Percentiles rank a stretch among this genome's conserved stretches.
Evolutionary conservation across 2,797 vertebrate genomes (phyloP).

Genomic region (Potorous gilbertii): DNA sequence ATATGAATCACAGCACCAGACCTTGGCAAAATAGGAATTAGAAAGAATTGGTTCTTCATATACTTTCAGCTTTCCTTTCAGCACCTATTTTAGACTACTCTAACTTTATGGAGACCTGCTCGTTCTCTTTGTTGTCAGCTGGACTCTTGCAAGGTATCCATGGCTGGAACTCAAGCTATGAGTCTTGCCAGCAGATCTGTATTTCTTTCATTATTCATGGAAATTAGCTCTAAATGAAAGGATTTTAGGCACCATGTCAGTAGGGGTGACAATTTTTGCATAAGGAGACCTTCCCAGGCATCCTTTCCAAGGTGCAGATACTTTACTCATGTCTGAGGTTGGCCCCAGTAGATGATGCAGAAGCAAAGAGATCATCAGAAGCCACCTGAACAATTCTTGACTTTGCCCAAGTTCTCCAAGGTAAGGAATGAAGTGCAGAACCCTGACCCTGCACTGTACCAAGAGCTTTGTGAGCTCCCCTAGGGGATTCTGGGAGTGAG

Average conservation of each 20-base stretch:
- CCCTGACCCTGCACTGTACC: neutral
- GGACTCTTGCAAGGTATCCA: neutral
- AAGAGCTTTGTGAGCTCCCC: neutral
- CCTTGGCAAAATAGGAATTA: neutral
- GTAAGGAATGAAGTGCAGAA: neutral
- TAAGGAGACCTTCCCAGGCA: neutral
- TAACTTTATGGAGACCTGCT: neutral
- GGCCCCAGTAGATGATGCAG: neutral
- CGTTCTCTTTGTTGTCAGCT: neutral
- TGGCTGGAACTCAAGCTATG: neutral
- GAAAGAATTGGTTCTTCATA: neutral
- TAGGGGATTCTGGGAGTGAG: neutral
- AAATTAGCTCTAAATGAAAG: neutral
- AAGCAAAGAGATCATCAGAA: neutral
- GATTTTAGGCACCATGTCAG: neutral
- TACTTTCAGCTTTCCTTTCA: neutral
- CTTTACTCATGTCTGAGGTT: neutral
- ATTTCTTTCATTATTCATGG: neutral
- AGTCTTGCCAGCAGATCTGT: neutral
- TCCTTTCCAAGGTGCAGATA: neutral
- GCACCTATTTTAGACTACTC: neutral
- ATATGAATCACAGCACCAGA: neutral
- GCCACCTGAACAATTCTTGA: neutral
- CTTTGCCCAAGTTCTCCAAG: neutral
- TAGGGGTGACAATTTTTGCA: neutral